These are phyloP conservation scores for Lagenorhynchus albirostris DNA, from an alignment of 2,113 vertebrate genomes.

Conservation along the genomic window DNA sequence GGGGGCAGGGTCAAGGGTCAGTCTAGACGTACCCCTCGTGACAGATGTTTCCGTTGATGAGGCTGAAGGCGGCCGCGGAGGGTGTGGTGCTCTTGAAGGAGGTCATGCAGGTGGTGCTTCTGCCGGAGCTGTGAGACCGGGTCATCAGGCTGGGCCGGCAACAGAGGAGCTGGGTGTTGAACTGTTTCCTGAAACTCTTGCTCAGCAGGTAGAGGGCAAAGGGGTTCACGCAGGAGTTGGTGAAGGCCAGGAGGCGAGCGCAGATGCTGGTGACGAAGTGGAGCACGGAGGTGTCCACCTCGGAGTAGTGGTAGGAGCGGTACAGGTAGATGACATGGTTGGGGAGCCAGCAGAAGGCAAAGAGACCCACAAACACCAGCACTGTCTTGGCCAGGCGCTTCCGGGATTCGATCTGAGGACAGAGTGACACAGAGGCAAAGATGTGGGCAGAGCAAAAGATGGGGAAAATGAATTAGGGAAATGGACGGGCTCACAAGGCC, in stretches of 20 bases:
- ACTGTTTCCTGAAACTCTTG: constrained; percentile 95
- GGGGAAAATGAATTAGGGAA: background rate
- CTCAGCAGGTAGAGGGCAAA: constrained; percentile 97
- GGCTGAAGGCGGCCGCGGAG: constrained; percentile 88
- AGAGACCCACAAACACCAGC: constrained; percentile 95
- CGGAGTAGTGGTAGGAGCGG: constrained; percentile 94
- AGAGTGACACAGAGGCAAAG: background rate
- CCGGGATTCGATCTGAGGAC: constrained; percentile 91
- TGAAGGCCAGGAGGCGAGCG: constrained; percentile 94
- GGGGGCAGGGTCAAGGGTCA: background rate
- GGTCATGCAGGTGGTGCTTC: constrained; percentile 88
- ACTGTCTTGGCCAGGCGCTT: constrained; percentile 96
- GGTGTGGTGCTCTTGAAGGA: constrained; percentile 93
- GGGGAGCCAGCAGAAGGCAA: constrained; percentile 97
- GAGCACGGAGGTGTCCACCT: constrained; percentile 93
- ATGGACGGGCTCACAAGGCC: background rate
- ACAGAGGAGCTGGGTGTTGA: constrained; percentile 93
- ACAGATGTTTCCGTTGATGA: constrained; percentile 87
- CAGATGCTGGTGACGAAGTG: constrained; percentile 92
- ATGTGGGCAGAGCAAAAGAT: background rate
- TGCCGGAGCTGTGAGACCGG: constrained; percentile 82
- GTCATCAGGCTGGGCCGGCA: constrained; percentile 80
- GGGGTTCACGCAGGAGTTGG: constrained; percentile 96
- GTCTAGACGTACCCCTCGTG: constrained; percentile 86
- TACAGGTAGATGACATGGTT: constrained; percentile 95